Base-by-base conservation (phyloP, 2,113 vertebrate species). In the Hemicordylus capensis region DNA sequence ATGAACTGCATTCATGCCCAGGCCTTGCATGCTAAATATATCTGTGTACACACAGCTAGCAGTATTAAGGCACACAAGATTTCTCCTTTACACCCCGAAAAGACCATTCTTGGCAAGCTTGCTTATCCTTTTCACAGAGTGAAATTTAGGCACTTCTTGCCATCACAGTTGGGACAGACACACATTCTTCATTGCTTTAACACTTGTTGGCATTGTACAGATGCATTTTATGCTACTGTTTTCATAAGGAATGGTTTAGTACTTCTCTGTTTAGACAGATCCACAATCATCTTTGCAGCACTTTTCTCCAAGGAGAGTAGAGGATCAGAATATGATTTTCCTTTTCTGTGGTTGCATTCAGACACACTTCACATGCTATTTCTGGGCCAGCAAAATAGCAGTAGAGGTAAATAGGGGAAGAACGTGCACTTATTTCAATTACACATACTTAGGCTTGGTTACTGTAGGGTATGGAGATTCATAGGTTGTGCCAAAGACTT, bases 51-150 rank as follows among this genome's bases (percentile, higher is more conserved):
- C 12, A 34, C 12, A 79, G n/a, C 2, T 24, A 6, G 37, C 69
- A 37, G 8, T 54, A 0, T 26, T 42, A 76, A 39, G 51, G 14
- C 44, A 31, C 44, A 19, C 31, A 59, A 37, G 12, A 46, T 28
- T 44, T 24, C n/a, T 56, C 5, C 1, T 0, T 56, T 31, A n/a
- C 48, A 0, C 1, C 10, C 64, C 26, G 48, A 51, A 80, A 46
- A 64, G 76, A n/a, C n/a, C n/a, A n/a, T n/a, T n/a, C n/a, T n/a
- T n/a, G n/a, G n/a, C n/a, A n/a, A n/a, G n/a, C 24, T 42, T 17
- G 48, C 79, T 69, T 37, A 44, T 31, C 54, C 22, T 39, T 48
- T 63, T 34, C 39, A 69, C 51, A 59, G 37, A 85, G 14, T 70
- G 42, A 78, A 69, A 22, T 69, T 34, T 7, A 28, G 31, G 42